These are phyloP conservation scores for Trogon melanurus DNA, from an alignment of 2,113 vertebrate species.

Conservation along the genomic window DNA sequence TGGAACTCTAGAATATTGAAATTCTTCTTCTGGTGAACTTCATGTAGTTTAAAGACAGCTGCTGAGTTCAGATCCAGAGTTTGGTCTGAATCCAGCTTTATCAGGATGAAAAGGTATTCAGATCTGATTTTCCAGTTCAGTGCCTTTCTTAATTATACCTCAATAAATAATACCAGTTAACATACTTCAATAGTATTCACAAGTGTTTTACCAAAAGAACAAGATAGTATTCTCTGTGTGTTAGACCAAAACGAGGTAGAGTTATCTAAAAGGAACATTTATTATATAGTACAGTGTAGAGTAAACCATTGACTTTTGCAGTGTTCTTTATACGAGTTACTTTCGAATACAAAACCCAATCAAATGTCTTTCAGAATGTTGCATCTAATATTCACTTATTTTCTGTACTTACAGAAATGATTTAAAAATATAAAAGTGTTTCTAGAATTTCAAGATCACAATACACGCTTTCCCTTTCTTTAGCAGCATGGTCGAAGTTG, in stretches of 20 bases:
- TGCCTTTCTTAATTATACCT: not conserved
- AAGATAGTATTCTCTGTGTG: not conserved
- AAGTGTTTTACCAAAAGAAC: not conserved
- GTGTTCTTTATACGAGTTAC: not conserved
- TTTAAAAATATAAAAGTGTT: not conserved
- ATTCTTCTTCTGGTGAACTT: not conserved
- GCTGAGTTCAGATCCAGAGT: not conserved
- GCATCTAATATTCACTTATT: not conserved
- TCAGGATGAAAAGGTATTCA: not conserved
- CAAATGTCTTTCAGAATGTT: not conserved
- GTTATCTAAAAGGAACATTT: not conserved
- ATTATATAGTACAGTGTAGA: not conserved
- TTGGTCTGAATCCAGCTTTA: not conserved
- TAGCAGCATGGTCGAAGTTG: not conserved
- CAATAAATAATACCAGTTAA: not conserved
- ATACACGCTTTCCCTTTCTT: not conserved
- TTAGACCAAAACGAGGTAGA: not conserved
- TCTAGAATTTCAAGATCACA: not conserved
- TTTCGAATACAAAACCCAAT: not conserved
- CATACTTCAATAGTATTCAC: not conserved
- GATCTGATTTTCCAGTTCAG: not conserved
- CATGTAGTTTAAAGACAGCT: not conserved
- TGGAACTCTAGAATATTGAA: not conserved
- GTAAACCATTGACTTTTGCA: not conserved
- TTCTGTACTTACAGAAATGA: not conserved